Percentiles rank a stretch among this genome's conserved stretches.
These are phyloP conservation scores for Paracentrotus lividus DNA, from an alignment of 53 echinoderm and acorn worm species.

Conservation along the genomic window DNA sequence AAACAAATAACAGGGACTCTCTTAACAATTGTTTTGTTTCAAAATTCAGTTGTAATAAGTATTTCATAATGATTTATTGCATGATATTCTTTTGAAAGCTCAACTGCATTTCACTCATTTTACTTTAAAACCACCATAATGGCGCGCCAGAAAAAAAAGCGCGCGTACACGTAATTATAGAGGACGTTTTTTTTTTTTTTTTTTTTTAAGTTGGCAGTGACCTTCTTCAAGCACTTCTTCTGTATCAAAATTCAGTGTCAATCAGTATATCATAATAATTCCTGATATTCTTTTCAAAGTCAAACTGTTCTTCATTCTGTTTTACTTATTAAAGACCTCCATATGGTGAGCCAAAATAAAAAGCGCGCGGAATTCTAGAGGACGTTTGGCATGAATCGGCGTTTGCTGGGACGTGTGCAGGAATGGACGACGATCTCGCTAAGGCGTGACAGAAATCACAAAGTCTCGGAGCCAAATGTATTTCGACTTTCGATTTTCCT, in stretches of 20 bases:
- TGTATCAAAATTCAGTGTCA: background rate
- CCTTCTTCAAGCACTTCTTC: too few species aligned
- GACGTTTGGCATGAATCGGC: constrained; percentile 28
- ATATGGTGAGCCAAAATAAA: constrained; percentile 4
- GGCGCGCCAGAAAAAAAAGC: too few species aligned
- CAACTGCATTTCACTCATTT: too few species aligned
- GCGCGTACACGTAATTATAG: too few species aligned
- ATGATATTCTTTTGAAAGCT: too few species aligned
- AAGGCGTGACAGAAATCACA: constrained; percentile 53
- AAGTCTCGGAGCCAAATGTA: constrained; percentile 53
- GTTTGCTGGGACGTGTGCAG: constrained; percentile 17
- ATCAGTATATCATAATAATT: background rate
- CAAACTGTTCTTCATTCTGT: background rate
- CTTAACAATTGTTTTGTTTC: too few species aligned
- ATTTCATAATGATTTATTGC: too few species aligned
- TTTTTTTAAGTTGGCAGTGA: too few species aligned
- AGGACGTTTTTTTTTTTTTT: too few species aligned
- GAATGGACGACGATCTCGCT: constrained; percentile 27
- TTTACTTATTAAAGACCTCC: background rate
- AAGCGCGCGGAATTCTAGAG: background rate
- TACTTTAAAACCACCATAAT: too few species aligned
- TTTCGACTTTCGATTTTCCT: constrained; percentile 60
- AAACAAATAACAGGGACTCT: too few species aligned
- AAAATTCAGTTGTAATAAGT: too few species aligned
- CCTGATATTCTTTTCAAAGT: background rate